These are phyloP conservation scores for Aleiodes testaceus DNA, from an alignment of 2,888 invertebrate genomes.

Conservation along the genomic window DNA sequence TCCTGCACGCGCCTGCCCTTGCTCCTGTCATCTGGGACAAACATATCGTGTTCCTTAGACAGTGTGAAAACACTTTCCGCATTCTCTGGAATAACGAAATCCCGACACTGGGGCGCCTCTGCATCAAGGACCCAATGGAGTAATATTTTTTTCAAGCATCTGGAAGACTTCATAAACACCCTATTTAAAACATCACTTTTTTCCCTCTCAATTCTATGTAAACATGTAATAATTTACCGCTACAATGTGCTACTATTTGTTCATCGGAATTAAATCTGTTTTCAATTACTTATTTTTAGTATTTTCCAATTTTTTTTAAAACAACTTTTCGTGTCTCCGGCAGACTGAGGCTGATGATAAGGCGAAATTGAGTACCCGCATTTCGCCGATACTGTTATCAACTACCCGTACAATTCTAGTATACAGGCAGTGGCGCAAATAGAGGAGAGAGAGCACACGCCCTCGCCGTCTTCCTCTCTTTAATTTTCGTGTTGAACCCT, in stretches of 20 bases:
- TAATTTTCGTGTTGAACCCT: constrained; percentile 5
- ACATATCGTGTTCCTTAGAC: constrained; percentile 49
- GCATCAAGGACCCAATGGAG: constrained; percentile 5
- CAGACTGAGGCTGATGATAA: constrained; percentile 1
- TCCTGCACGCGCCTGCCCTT: constrained; percentile 49
- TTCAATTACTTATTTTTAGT: background rate
- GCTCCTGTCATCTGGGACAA: constrained; percentile 52
- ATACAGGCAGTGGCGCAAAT: constrained; percentile 39
- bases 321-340: background rate
- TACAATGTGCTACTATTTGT: background rate
- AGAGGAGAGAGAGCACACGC: background rate
- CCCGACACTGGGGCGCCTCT: constrained; percentile 29
- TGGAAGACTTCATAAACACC: constrained; percentile 32
- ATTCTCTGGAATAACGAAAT: constrained; percentile 33
- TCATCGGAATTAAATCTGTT: constrained; percentile 4
- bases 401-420: constrained; percentile 42
- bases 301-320: background rate
- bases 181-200: background rate
- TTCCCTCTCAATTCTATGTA: background rate
- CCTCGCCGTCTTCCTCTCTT: background rate
- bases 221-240: background rate
- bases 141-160: constrained; percentile 32
- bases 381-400: constrained; percentile 44
- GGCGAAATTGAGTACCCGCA: constrained; percentile 43
- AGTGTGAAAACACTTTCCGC: constrained; percentile 43